phyloP scores from a whole-genome alignment of 2,888 invertebrate genomes.

The Cyclophora punctaria region DNA sequence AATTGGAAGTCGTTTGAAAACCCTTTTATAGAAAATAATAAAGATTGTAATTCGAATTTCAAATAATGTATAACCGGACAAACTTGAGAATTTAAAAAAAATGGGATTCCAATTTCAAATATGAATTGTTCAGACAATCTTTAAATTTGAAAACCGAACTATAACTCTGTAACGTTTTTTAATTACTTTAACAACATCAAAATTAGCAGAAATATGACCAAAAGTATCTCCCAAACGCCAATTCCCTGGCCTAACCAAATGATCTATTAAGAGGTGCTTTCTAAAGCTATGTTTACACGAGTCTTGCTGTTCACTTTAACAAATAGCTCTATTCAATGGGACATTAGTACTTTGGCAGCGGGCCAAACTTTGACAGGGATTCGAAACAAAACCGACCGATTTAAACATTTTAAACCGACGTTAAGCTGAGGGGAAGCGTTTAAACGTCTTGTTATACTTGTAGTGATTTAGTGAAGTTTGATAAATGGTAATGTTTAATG shows the following conservation, averaged over 20 bases:
- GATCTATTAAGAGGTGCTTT: conserved; percentile 48
- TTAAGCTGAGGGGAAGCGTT: conserved; percentile 8
- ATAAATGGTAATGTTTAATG: not conserved
- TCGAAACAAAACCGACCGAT: conserved; percentile 29
- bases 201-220: too few species aligned
- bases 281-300: conserved; percentile 32
- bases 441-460: conserved; percentile 9
- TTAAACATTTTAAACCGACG: conserved; percentile 18
- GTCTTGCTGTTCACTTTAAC: conserved; percentile 42
- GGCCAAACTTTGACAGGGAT: conserved; percentile 48
- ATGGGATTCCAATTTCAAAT: too few species aligned
- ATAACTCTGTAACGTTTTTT: too few species aligned
- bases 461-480: conserved; percentile 15
- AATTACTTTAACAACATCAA: too few species aligned
- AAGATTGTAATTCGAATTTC: too few species aligned
- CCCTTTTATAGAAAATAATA: too few species aligned
- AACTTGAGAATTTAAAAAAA: too few species aligned
- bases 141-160: too few species aligned
- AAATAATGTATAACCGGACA: too few species aligned
- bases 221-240: conserved; percentile 9
- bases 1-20: too few species aligned
- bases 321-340: conserved; percentile 71
- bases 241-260: conserved; percentile 41
- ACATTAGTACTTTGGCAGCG: conserved; percentile 66
- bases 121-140: too few species aligned